Percentiles rank a stretch among this genome's conserved stretches.
These are phyloP conservation scores for Hippopotamyrus pictus DNA, from an alignment of 2,797 vertebrate genomes.

Conservation along the genomic window DNA sequence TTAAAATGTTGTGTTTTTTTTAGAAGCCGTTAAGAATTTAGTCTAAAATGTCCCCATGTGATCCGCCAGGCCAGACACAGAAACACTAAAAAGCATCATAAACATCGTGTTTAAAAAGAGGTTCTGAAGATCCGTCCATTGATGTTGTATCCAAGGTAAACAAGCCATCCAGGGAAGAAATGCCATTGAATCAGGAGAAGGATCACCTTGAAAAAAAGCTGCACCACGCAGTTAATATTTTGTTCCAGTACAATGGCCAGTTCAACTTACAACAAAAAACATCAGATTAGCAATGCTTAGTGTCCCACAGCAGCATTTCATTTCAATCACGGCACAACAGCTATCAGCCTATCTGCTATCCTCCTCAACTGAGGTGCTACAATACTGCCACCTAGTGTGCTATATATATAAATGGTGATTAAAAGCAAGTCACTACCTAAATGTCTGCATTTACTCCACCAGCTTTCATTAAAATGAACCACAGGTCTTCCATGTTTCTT, in stretches of 20 bases:
- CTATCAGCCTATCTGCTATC: background rate
- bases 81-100: background rate
- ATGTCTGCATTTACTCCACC: background rate
- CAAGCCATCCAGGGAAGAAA: background rate
- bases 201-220: background rate
- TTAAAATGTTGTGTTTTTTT: background rate
- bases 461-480: background rate
- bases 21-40: background rate
- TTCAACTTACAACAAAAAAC: background rate
- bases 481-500: background rate
- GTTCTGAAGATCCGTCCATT: background rate
- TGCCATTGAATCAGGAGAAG: background rate
- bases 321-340: background rate
- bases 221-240: background rate
- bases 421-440: background rate
- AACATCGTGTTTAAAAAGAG: background rate
- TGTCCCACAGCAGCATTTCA: background rate
- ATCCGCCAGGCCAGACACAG: background rate
- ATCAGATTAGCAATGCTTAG: background rate
- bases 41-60: background rate
- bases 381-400: conserved; percentile 56
- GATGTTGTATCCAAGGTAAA: background rate
- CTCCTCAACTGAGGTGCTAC: conserved; percentile 27
- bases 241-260: background rate
- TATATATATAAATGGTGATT: rapidly evolving